These are phyloP conservation scores for Thera britannica DNA, from an alignment of 2,888 invertebrate species.

Conservation along the genomic window DNA sequence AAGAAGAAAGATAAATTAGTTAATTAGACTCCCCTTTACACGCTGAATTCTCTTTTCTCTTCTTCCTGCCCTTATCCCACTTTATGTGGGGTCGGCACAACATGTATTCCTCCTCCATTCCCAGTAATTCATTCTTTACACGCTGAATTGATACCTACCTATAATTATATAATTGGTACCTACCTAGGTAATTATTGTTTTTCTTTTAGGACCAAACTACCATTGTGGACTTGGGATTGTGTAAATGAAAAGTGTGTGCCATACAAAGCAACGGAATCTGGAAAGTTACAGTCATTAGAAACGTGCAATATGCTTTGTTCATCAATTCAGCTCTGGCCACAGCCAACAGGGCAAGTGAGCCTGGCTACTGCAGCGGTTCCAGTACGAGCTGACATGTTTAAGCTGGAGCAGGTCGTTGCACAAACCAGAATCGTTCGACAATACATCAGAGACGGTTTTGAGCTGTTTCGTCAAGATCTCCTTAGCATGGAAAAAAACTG, in stretches of 20 bases:
- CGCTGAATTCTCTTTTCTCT: no score
- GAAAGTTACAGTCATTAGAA: slow-evolving; percentile 83
- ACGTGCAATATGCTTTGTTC: slow-evolving; percentile 92
- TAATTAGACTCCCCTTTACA: no score
- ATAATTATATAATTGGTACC: no score
- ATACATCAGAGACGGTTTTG: slow-evolving; percentile 74
- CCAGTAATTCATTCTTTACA: no score
- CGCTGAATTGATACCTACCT: no score
- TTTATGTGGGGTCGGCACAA: no score
- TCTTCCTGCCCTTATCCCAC: no score
- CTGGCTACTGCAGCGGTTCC: slow-evolving; percentile 87
- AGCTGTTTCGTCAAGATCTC: slow-evolving; percentile 76
- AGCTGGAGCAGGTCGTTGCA: slow-evolving; percentile 64
- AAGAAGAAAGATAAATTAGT: no score
- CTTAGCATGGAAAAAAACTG: slow-evolving; percentile 64
- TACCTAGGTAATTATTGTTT: not conserved
- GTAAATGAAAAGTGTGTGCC: slow-evolving; percentile 87
- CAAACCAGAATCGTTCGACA: slow-evolving; percentile 61
- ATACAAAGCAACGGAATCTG: slow-evolving; percentile 53
- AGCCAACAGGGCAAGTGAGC: slow-evolving; percentile 89
- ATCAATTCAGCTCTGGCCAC: slow-evolving; percentile 90
- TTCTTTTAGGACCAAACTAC: slow-evolving; percentile 59
- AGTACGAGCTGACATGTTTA: slow-evolving; percentile 82
- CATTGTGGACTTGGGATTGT: slow-evolving; percentile 92
- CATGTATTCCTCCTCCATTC: no score